Evolutionary conservation across 2,797 vertebrate genomes (phyloP).

Genomic region (Steatocranus sp.): DNA sequence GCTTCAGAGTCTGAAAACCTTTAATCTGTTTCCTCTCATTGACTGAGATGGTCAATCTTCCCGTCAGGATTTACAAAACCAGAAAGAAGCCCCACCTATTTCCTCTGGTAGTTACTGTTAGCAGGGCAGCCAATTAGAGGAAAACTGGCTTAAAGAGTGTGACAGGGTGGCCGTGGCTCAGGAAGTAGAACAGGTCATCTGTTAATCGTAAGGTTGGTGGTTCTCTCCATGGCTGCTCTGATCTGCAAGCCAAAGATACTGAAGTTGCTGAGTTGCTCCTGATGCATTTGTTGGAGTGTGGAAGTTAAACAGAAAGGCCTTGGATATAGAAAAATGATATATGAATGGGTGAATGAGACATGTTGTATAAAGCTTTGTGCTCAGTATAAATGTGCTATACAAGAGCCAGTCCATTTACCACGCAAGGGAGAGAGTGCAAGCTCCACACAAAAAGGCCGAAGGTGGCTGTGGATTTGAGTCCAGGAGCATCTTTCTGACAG

Average conservation of each 20-base stretch:
- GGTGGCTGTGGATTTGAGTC: not conserved
- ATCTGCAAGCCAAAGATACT: accelerated
- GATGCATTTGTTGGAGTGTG: not conserved
- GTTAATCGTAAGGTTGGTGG: not conserved
- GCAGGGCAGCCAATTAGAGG: not conserved
- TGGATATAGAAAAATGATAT: not conserved
- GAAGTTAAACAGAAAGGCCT: not conserved
- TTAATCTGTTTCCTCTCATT: not conserved
- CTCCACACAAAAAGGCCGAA: not conserved
- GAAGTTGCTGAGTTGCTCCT: not conserved
- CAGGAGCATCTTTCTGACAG: not conserved
- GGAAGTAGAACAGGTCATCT: not conserved
- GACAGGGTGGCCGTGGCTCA: not conserved
- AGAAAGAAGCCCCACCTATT: not conserved
- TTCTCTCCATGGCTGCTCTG: not conserved
- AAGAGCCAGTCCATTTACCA: not conserved
- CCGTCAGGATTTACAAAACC: not conserved
- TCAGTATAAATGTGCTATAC: not conserved
- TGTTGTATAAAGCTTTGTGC: not conserved
- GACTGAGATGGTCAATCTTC: not conserved
- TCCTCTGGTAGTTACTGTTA: not conserved
- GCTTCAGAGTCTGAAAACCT: not conserved
- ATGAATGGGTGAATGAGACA: not conserved
- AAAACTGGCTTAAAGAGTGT: not conserved
- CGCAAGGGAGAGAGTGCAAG: not conserved